phyloP scores from a whole-genome alignment of 2,797 vertebrate species.

The Rhincodon typus region DNA sequence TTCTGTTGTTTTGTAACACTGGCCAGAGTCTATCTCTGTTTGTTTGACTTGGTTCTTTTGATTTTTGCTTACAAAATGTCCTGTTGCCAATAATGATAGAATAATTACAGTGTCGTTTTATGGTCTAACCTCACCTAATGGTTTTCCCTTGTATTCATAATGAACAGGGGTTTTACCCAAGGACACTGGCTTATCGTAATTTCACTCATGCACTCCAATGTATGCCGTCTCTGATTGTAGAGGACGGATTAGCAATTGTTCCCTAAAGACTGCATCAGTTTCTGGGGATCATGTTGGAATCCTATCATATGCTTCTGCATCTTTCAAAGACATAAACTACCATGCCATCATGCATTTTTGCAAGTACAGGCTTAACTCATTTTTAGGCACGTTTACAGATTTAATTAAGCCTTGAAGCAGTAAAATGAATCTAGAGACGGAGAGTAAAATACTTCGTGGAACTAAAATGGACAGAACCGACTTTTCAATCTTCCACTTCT shows the following conservation, averaged over 20 bases:
- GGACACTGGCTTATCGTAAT: background rate
- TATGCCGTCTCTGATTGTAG: background rate
- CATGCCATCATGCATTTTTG: background rate
- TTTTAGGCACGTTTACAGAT: background rate
- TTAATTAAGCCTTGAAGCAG: background rate
- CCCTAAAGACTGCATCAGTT: background rate
- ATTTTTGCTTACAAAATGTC: background rate
- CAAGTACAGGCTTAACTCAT: background rate
- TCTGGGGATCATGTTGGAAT: background rate
- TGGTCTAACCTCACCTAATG: background rate
- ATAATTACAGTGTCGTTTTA: background rate
- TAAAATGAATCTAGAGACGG: background rate
- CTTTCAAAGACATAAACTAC: background rate
- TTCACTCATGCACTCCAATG: background rate
- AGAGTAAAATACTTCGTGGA: background rate
- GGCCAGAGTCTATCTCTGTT: background rate
- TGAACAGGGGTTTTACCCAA: background rate
- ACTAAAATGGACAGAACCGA: background rate
- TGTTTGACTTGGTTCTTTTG: background rate
- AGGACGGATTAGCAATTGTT: background rate
- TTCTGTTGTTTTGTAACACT: background rate
- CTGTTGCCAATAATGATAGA: background rate
- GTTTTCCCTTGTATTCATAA: background rate
- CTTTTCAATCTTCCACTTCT: background rate
- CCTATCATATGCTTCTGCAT: background rate